These are phyloP conservation scores for Erebia palarica DNA, from an alignment of 2,888 invertebrate genomes.

Conservation along the genomic window DNA sequence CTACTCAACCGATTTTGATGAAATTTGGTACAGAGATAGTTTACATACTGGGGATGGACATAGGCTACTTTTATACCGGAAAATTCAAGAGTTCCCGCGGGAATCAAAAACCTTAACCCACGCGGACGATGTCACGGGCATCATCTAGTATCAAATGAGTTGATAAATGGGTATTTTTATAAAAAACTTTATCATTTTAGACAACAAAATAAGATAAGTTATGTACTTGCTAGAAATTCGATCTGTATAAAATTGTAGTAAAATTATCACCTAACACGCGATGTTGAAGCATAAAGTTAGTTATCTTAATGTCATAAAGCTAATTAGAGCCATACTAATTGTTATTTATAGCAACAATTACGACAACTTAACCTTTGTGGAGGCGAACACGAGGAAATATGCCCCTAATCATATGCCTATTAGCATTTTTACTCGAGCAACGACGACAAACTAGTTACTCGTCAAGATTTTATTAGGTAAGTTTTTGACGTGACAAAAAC, in stretches of 20 bases:
- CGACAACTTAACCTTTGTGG: conserved; percentile 47
- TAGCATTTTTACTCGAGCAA: conserved; percentile 28
- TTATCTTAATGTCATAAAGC: conserved; percentile 66
- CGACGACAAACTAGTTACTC: conserved; percentile 25
- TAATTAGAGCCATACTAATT: conserved; percentile 69
- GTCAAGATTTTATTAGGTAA: conserved; percentile 22
- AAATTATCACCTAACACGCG: conserved; percentile 60
- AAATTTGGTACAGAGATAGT: too few species aligned
- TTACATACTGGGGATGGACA: too few species aligned
- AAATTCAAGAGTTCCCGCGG: too few species aligned
- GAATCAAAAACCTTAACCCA: too few species aligned
- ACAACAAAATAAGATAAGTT: background rate
- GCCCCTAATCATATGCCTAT: conserved; percentile 28
- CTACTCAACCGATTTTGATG: too few species aligned
- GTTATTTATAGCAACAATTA: conserved; percentile 56
- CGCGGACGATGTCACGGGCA: too few species aligned
- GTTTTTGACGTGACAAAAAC: conserved; percentile 29
- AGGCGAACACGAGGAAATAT: conserved; percentile 45
- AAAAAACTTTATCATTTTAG: background rate
- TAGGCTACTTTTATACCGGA: too few species aligned
- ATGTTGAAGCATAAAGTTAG: conserved; percentile 56
- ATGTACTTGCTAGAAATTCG: conserved; percentile 1
- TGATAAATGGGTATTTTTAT: too few species aligned
- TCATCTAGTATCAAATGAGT: too few species aligned
- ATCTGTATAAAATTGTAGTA: conserved; percentile 49